phyloP scores from a whole-genome alignment of 2,113 vertebrate genomes.

The Glaucidium brasilianum region DNA sequence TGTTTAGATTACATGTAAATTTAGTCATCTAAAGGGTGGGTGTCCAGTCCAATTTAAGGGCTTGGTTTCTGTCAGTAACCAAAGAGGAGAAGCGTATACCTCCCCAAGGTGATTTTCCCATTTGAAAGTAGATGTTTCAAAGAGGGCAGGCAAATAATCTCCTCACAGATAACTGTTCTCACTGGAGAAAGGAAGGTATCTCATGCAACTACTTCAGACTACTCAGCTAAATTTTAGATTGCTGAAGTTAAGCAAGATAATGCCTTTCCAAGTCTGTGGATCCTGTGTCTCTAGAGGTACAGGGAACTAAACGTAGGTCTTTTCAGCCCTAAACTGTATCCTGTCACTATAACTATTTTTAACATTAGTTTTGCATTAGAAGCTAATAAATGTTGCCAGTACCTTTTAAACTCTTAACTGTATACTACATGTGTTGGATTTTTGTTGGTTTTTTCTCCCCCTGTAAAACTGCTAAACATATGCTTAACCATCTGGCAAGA shows the following conservation, averaged over 20 bases:
- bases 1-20: not conserved
- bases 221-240: not conserved
- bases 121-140: not conserved
- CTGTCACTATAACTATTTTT: not conserved
- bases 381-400: constrained; percentile 7
- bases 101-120: not conserved
- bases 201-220: not conserved
- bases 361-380: not conserved
- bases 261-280: not conserved
- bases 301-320: not conserved
- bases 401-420: not conserved
- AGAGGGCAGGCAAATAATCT: not conserved
- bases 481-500: constrained; percentile 48
- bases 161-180: not conserved
- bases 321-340: not conserved
- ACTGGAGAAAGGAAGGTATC: not conserved
- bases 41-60: not conserved
- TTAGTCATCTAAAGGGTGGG: not conserved
- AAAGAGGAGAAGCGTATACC: not conserved
- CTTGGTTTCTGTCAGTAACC: not conserved
- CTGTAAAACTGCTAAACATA: constrained; percentile 52
- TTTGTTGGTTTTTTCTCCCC: not conserved
- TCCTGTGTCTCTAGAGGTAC: not conserved
- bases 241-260: not conserved
- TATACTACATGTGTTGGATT: not conserved